Evolutionary conservation across 2,888 invertebrate species (phyloP), one percentile per base, ranked within the genome.

Genomic region (Flabesymbios commensalis): DNA sequence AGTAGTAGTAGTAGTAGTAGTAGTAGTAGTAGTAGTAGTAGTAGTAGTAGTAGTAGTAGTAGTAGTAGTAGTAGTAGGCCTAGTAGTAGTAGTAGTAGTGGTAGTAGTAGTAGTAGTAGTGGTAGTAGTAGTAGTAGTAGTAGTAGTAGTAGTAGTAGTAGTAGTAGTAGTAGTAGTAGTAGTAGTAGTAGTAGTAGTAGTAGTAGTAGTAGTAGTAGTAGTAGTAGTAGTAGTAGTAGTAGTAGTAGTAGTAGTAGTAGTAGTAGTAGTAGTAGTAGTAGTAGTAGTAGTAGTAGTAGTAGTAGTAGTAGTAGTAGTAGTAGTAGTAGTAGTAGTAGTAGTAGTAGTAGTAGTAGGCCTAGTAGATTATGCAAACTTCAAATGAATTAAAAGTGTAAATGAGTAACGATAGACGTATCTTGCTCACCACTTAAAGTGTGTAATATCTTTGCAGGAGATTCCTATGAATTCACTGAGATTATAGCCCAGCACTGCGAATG

Each of bases 1-100:
- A 51, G 41, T 49, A 54, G 45, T 56, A 26, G 45, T 49, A 7
- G 10, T 56, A 49, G 10, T 51, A 7, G 28, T 56, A 51, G 55
- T 55, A 48, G 55, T 48, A 48, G 55, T 55, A 55, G 55, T 55
- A 48, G 55, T 55, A 55, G 42, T 55, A 55, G 42, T 55, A 54
- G 54, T 47, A 54, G 54, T 54, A 54, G 54, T 54, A 54, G 41
- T 54, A 54, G 54, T 54, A 54, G 54, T 54, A 47, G 10, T n/a
- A n/a, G 52, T 51, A 10, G n/a, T n/a, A n/a, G n/a, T n/a, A n/a
- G n/a, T n/a, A n/a, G n/a, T n/a, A n/a, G n/a, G n/a, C n/a, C n/a
- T n/a, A n/a, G n/a, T n/a, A n/a, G n/a, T n/a, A n/a, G n/a, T n/a
- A n/a, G n/a, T n/a, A n/a, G n/a, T n/a, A 4, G 41, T 54, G 26